phyloP scores from a whole-genome alignment of 2,888 invertebrate genomes.

The Notocelia uddmanniana region DNA sequence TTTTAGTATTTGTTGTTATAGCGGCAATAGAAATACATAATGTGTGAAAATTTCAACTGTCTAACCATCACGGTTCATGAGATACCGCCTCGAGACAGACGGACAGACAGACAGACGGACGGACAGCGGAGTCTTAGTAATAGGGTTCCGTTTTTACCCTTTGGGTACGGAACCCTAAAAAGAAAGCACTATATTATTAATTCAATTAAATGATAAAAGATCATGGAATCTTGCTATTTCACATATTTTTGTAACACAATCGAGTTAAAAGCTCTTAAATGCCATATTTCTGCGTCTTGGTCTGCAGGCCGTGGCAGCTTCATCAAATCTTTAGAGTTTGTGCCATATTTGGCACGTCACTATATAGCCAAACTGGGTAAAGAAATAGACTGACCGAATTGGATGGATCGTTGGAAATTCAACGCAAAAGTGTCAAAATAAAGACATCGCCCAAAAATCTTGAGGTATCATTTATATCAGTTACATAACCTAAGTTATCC shows the following conservation, averaged over 20 bases:
- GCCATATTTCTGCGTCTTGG: background rate
- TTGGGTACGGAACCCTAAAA: too few species aligned
- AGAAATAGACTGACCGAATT: background rate
- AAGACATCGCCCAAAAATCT: conserved; percentile 5
- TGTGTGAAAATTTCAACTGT: too few species aligned
- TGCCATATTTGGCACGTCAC: background rate
- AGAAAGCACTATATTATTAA: too few species aligned
- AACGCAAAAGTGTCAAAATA: conserved; percentile 1
- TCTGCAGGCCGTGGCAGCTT: too few species aligned
- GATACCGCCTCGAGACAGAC: too few species aligned
- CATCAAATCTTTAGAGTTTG: background rate
- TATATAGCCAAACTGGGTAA: background rate
- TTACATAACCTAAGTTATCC: conserved; percentile 24
- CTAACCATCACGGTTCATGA: too few species aligned
- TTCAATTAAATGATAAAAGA: too few species aligned
- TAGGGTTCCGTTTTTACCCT: too few species aligned
- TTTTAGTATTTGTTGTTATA: too few species aligned
- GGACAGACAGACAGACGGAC: too few species aligned
- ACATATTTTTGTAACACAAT: background rate
- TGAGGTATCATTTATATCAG: conserved; percentile 14
- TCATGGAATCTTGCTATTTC: background rate
- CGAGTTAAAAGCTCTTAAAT: background rate
- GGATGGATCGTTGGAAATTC: background rate
- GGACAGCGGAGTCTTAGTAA: too few species aligned
- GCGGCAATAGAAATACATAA: too few species aligned